Conservation (phyloP, 2,797 vertebrate genomes). For the Dicrostonyx torquatus region DNA sequence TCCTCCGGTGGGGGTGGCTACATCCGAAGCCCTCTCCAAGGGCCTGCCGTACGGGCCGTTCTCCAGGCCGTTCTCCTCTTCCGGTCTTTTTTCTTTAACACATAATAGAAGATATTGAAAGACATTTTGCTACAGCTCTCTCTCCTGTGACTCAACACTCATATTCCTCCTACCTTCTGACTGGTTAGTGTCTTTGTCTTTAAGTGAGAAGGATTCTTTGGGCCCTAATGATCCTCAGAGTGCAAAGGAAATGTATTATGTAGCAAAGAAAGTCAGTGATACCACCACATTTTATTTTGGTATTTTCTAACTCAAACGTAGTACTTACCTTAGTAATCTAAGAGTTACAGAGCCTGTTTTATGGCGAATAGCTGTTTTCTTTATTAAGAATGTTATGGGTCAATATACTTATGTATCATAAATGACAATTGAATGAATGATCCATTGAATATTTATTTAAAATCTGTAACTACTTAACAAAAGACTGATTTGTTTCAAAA, state of each 20-base stretch:
- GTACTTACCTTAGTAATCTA: background rate
- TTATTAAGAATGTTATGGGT: constrained; percentile 53
- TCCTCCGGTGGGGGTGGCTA: too few species aligned
- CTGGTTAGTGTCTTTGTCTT: constrained; percentile 38
- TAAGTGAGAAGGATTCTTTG: constrained; percentile 53
- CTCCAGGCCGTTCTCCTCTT: too few species aligned
- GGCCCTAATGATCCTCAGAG: constrained; percentile 14
- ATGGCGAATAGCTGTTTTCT: background rate
- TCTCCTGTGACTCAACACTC: constrained; percentile 60
- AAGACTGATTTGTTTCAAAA: constrained; percentile 34
- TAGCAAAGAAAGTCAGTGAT: constrained; percentile 19
- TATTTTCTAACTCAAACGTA: constrained; percentile 46
- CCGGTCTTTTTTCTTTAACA: constrained; percentile 79
- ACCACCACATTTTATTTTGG: constrained; percentile 27
- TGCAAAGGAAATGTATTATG: constrained; percentile 36
- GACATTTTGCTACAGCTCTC: constrained; percentile 60
- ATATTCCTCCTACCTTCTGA: constrained; percentile 31
- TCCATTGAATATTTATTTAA: constrained; percentile 56
- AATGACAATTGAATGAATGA: constrained; percentile 21
- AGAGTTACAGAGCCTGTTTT: constrained; percentile 27
- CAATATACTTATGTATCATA: constrained; percentile 23
- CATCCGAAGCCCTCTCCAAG: too few species aligned
- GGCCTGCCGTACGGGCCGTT: too few species aligned
- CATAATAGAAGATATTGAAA: constrained; percentile 79
- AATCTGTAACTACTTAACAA: background rate